Evolutionary conservation across 2,797 vertebrate genomes (phyloP), one percentile per base, ranked within the genome.

Genomic region (Balearica regulorum): DNA sequence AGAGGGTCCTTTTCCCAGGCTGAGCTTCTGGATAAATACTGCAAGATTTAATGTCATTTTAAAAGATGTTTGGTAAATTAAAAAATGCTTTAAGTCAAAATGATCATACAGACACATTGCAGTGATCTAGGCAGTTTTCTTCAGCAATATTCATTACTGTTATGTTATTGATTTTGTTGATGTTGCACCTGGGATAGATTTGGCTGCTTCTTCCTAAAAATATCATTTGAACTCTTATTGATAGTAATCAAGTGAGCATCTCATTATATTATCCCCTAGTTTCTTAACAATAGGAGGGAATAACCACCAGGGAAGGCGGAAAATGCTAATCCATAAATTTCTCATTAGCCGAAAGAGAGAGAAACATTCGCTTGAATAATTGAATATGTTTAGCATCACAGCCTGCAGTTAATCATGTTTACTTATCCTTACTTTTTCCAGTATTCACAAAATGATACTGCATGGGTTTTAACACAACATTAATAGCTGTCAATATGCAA

Each of bases 321-420:
- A 96, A 97, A 94, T 35, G 37, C 91, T 95, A 96, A 97, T 97
- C 96, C 78, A 97, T 97, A 97, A 95, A 95, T 92, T 96, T 97
- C 91, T 97, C 90, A 96, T 97, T 97, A 98, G 57, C 83, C 3
- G 6, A 94, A 95, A 93, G 68, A 85, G 78, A 87, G 71, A 95
- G 94, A 95, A 97, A 96, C 73, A 83, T 94, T 78, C 26, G 1
- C 75, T 86, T 96, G 96, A 97, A 95, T 97, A 97, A 97, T 94
- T 95, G 88, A 97, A 65, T 95, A 95, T 92, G 92, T 95, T 97
- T 95, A 96, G 89, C 82, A 92, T 91, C 89, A 83, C 85, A 95
- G 90, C 62, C 95, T 85, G 93, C 94, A 96, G 93, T 96, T 96
- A 93, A 97, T 97, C 93, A 96, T 83, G 94, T 97, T 98, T 97